Base-by-base conservation (phyloP, 2,888 invertebrate species). In the Mellilla xanthometata region DNA sequence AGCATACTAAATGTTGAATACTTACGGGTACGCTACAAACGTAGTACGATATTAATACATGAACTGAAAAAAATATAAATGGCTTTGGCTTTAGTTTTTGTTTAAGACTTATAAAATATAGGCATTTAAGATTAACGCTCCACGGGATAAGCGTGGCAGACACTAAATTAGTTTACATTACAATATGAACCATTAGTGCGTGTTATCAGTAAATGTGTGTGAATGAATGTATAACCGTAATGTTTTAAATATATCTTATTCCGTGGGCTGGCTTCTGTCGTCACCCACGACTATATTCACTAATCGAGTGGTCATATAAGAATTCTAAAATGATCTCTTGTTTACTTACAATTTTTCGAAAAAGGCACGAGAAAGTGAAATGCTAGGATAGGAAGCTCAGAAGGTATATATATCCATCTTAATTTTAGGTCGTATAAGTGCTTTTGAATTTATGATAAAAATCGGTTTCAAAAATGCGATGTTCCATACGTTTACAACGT, bases 341-440 rank as follows among this genome's bases (percentile, higher is more conserved):
- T 87, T 87, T 81, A 72, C 71, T 87, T 88, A 86, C 89, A 88
- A 85, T 87, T 72, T 84, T 81, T 81, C 83, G 87, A 69, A 87
- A 86, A 79, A 60, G 79, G 77, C 64, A 65, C 39, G 73, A 54
- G 52, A 54, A 58, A 52, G 50, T 54, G 52, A 52, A 62, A 42
- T 39, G 55, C 44, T 58, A 63, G 60, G 66, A 60, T 61, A 61
- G 63, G 75, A 76, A 76, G 85, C 82, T 86, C 84, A 82, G 84
- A 76, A 65, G 76, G 76, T 72, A 81, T n/a, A n/a, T n/a, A n/a
- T 85, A 81, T 82, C 84, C 83, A 87, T 82, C 81, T 76, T 77
- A 81, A 69, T 70, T 71, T 75, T 82, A 83, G 77, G 76, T 78
- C 62, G 46, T 58, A n/a, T n/a, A 86, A 86, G 84, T 77, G 86